Conservation (phyloP, 2,797 vertebrate genomes). For the Nyctalus aviator region DNA sequence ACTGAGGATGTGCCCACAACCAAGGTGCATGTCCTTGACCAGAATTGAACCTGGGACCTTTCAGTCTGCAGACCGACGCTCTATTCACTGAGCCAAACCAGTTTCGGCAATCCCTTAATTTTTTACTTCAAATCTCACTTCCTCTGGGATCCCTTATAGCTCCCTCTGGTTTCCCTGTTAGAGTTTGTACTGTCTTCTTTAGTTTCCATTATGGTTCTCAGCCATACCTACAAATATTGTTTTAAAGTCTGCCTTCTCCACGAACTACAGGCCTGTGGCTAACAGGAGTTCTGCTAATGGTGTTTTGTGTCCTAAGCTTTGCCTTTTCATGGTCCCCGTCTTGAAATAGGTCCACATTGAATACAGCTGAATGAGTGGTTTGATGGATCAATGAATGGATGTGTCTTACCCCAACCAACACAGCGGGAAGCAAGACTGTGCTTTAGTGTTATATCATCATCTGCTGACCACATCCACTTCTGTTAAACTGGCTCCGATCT, state of each 20-base stretch:
- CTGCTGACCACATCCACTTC: background rate
- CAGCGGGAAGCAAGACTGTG: background rate
- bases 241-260: background rate
- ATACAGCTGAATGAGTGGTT: background rate
- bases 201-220: background rate
- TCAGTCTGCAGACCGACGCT: too few species aligned
- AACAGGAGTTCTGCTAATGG: background rate
- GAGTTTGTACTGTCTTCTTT: background rate
- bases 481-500: background rate
- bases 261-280: rapidly evolving
- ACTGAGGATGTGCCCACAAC: too few species aligned
- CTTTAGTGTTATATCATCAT: background rate
- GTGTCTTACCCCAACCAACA: background rate
- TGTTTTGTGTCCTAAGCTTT: background rate
- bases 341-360: background rate
- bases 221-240: background rate
- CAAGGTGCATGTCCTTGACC: too few species aligned
- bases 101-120: background rate
- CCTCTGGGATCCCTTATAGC: background rate
- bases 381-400: background rate
- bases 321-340: background rate
- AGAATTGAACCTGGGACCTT: too few species aligned
- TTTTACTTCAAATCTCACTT: background rate
- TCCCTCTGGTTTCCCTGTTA: background rate
- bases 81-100: too few species aligned